Percentiles rank a stretch among this genome's conserved stretches.
Evolutionary conservation across 2,888 invertebrate genomes (phyloP).

Genomic region (Sympetrum striolatum): DNA sequence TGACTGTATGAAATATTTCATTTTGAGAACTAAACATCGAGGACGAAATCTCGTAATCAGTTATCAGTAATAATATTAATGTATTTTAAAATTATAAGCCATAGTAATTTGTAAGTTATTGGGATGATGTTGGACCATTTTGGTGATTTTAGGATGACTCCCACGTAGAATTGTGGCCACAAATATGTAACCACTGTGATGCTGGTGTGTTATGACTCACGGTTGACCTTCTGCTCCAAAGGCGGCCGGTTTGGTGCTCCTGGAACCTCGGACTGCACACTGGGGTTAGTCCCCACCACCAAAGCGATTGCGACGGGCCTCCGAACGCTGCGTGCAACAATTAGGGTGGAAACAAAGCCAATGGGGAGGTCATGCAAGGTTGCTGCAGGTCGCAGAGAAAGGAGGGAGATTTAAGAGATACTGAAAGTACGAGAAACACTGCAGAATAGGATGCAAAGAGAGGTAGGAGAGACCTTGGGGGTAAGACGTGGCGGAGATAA

Average conservation of each 20-base stretch:
- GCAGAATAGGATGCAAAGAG: background rate
- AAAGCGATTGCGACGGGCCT: slow-evolving; percentile 25
- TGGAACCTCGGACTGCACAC: background rate
- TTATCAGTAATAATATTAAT: too few species aligned
- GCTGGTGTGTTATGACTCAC: background rate
- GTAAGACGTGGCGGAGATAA: too few species aligned
- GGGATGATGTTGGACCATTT: too few species aligned
- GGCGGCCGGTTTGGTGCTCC: background rate
- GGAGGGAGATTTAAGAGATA: background rate
- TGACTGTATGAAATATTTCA: too few species aligned
- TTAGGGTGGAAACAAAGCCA: slow-evolving; percentile 8
- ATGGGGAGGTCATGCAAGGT: background rate
- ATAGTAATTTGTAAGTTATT: too few species aligned
- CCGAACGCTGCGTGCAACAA: slow-evolving; percentile 32
- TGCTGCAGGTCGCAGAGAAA: background rate
- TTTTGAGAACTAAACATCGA: too few species aligned
- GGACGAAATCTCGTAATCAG: too few species aligned
- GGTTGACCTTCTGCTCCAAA: background rate
- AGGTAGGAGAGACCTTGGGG: too few species aligned
- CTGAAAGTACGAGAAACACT: background rate
- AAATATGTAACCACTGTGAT: background rate
- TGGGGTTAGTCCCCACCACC: slow-evolving; percentile 40
- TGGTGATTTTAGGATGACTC: too few species aligned
- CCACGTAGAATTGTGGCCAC: too few species aligned
- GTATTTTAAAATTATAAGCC: too few species aligned